Conservation (phyloP, 1,140 invertebrate genomes). For the Psilanteris sp. region DNA sequence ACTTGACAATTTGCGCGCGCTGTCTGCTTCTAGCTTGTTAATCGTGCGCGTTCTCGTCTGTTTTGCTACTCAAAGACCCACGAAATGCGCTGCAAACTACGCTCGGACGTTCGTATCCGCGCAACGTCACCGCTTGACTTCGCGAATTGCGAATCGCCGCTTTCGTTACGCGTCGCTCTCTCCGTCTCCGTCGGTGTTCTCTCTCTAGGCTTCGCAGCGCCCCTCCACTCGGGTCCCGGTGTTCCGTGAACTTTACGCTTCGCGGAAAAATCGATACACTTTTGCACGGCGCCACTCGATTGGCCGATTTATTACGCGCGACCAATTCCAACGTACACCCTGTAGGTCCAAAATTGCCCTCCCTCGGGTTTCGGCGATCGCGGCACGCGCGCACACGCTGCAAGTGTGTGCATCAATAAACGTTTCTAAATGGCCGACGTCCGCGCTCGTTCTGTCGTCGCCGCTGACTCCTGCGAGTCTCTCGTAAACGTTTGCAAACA, state of each 20-base stretch:
- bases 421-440: slow-evolving; percentile 50
- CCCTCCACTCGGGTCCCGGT: slow-evolving; percentile 20
- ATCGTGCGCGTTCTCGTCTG: slow-evolving; percentile 27
- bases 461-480: slow-evolving; percentile 34
- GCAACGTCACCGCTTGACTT: slow-evolving; percentile 49
- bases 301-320: slow-evolving; percentile 54
- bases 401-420: slow-evolving; percentile 30
- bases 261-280: slow-evolving; percentile 59
- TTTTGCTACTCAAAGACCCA: slow-evolving; percentile 24
- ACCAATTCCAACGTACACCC: slow-evolving; percentile 21
- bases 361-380: slow-evolving; percentile 1
- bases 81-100: background rate
- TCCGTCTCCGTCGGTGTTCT: slow-evolving; percentile 17
- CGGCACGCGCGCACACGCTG: slow-evolving; percentile 18
- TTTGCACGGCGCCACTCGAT: slow-evolving; percentile 54
- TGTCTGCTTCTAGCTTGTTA: slow-evolving; percentile 14
- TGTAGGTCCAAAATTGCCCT: slow-evolving; percentile 18
- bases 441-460: slow-evolving; percentile 30
- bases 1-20: slow-evolving; percentile 36
- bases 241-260: slow-evolving; percentile 59
- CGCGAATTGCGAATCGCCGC: slow-evolving; percentile 32
- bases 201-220: slow-evolving; percentile 1
- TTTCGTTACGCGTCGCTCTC: slow-evolving; percentile 46
- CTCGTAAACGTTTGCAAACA: slow-evolving; percentile 46
- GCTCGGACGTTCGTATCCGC: slow-evolving; percentile 52